Evolutionary conservation across 2,113 vertebrate genomes (phyloP), one percentile per base, ranked within the genome.

Genomic region (Genyomyrus donnyi): DNA sequence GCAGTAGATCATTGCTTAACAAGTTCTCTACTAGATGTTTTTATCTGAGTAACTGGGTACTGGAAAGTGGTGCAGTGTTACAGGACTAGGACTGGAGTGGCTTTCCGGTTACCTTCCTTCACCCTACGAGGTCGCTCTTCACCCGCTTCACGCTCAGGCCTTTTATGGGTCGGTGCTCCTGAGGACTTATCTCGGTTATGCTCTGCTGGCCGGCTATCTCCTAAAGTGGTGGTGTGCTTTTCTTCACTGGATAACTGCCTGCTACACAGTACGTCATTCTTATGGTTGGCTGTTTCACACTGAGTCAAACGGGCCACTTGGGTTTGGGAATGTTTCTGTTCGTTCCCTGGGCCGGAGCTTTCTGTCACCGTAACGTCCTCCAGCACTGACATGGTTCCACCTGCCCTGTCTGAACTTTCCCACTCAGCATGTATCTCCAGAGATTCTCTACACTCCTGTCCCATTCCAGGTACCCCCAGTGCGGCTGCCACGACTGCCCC

Each of bases 41-140:
- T 24, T 84, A 84, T 15, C 39, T 46, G 39, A 21, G 39, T 85
- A 35, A 39, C n/a, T 56, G 85, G 49, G 2, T 53, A 21, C n/a
- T 31, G 27, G 83, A 85, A 24, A 39, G 24, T 24, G 45, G 24
- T 48, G 39, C 21, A 85, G 83, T 24, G n/a, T 13, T 35, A 5
- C 50, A 19, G 15, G 48, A 31, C 5, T 27, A 52, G 49, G 13
- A 52, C 50, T 35, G 48, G 49, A 31, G 15, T 4, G 17, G 17
- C 66, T 56, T 46, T 66, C 77, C 35, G 6, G 90, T 92, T 95
- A 98, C 98, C 97, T 97, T 96, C 97, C 77, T 93, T 95, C 88
- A 93, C 92, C 56, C 91, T 66, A 88, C 92, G 46, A 0, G 52
- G 31, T 84, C 93, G 96, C 91, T 94, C 93, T 88, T 95, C 95